phyloP scores from a whole-genome alignment of 53 echinoderm and acorn worm species.

The Apostichopus leukothele region DNA sequence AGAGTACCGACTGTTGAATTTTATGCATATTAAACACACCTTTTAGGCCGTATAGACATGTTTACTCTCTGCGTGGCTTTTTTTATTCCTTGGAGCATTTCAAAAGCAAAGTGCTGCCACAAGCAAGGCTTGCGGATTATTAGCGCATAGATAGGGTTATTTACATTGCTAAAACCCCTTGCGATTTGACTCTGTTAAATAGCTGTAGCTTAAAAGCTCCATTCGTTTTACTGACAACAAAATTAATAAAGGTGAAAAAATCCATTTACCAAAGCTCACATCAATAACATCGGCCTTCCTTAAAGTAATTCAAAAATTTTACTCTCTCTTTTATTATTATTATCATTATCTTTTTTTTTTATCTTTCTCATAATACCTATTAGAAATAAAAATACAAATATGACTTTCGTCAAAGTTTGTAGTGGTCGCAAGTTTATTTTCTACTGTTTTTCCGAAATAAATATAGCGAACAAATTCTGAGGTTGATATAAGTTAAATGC shows the following conservation, averaged over 20 bases:
- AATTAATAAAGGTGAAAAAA: slow-evolving; percentile 33
- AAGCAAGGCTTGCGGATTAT: slow-evolving; percentile 27
- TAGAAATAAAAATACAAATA: not conserved
- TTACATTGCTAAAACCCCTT: slow-evolving; percentile 35
- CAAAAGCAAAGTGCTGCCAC: slow-evolving; percentile 1
- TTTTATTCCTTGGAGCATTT: slow-evolving; percentile 30
- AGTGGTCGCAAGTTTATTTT: not conserved
- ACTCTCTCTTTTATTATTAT: not conserved
- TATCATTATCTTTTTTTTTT: too few relatives aligned
- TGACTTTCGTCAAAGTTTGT: not conserved
- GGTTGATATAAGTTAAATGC: not conserved
- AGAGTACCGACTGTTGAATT: slow-evolving; percentile 19
- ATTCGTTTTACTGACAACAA: slow-evolving; percentile 9
- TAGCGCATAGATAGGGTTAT: slow-evolving; percentile 27
- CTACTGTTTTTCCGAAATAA: not conserved
- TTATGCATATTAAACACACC: slow-evolving; percentile 43
- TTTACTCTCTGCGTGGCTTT: slow-evolving; percentile 15
- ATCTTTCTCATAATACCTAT: not conserved
- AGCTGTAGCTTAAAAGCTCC: slow-evolving; percentile 15
- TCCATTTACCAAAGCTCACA: slow-evolving; percentile 36
- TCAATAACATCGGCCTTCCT: not conserved
- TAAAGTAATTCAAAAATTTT: not conserved
- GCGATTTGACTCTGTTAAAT: slow-evolving; percentile 16
- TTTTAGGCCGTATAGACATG: slow-evolving; percentile 9
- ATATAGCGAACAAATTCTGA: not conserved